These are phyloP conservation scores for Leucophora obtusa DNA, from an alignment of 2,888 invertebrate genomes.

Conservation along the genomic window DNA sequence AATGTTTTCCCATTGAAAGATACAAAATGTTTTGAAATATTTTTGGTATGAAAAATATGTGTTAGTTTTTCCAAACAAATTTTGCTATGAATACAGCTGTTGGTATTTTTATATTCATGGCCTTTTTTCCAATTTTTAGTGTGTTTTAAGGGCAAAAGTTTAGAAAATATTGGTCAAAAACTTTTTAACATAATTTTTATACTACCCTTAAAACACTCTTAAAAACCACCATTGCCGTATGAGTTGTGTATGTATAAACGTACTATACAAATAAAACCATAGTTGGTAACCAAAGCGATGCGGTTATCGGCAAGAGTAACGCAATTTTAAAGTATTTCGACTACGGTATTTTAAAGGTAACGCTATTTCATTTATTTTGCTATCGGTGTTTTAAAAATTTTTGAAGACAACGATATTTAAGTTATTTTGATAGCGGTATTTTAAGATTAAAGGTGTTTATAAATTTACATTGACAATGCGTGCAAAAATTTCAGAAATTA, in stretches of 20 bases:
- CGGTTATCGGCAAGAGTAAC: no score
- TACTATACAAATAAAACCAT: not conserved
- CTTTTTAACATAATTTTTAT: conserved; percentile 42
- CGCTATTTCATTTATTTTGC: no score
- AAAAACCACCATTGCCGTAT: conserved; percentile 53
- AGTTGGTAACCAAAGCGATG: no score
- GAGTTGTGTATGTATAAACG: conserved; percentile 48
- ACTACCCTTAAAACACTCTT: conserved; percentile 46
- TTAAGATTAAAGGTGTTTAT: no score
- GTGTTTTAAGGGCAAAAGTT: conserved; percentile 13
- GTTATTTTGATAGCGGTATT: no score
- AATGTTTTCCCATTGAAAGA: not conserved
- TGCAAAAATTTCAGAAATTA: no score
- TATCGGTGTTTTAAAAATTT: no score
- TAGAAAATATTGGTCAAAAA: conserved; percentile 52
- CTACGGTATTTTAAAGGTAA: no score
- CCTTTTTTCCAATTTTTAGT: conserved; percentile 23
- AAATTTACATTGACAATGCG: no score
- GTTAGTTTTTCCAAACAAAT: not conserved
- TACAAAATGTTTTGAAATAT: not conserved
- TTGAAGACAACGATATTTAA: no score
- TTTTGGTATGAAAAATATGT: not conserved
- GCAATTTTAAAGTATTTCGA: no score
- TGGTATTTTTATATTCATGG: conserved; percentile 41
- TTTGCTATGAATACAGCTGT: not conserved